These are phyloP conservation scores for Lordiphosa fenestrarum DNA, from an alignment of 2,888 invertebrate genomes.

Conservation along the genomic window DNA sequence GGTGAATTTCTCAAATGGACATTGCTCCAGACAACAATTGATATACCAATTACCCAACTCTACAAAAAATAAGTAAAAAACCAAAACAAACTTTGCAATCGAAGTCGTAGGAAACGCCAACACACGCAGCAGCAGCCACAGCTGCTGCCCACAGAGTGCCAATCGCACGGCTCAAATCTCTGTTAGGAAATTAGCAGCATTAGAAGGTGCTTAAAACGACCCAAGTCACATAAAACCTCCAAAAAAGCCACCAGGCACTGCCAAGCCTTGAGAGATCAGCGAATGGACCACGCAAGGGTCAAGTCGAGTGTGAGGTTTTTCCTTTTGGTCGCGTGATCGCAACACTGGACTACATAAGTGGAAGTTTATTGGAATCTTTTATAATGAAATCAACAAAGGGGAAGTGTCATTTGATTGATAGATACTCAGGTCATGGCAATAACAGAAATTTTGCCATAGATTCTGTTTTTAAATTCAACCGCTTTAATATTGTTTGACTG, in stretches of 20 bases:
- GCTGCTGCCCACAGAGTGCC: constrained; percentile 8
- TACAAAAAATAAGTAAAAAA: constrained; percentile 24
- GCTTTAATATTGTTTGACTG: no score
- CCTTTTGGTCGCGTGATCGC: constrained; percentile 9
- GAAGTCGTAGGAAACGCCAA: constrained; percentile 28
- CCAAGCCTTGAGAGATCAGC: constrained; percentile 27
- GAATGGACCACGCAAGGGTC: constrained; percentile 47
- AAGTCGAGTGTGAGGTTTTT: constrained; percentile 54
- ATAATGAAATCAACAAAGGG: no score
- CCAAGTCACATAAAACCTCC: constrained; percentile 26
- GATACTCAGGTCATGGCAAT: no score
- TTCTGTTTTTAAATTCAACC: no score
- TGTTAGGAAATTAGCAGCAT: constrained; percentile 59
- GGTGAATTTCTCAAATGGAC: constrained; percentile 61
- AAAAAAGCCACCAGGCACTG: constrained; percentile 9
- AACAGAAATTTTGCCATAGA: no score
- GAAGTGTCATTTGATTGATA: no score
- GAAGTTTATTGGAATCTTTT: not conserved
- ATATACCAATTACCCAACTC: constrained; percentile 71
- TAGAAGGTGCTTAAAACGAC: constrained; percentile 56
- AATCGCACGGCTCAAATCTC: constrained; percentile 48
- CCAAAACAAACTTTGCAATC: constrained; percentile 14
- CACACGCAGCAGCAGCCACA: constrained; percentile 39
- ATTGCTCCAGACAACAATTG: constrained; percentile 59
- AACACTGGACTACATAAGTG: not conserved